Evolutionary conservation across 2,888 invertebrate genomes (phyloP), one percentile per base, ranked within the genome.

Genomic region (Lysandra coridon): DNA sequence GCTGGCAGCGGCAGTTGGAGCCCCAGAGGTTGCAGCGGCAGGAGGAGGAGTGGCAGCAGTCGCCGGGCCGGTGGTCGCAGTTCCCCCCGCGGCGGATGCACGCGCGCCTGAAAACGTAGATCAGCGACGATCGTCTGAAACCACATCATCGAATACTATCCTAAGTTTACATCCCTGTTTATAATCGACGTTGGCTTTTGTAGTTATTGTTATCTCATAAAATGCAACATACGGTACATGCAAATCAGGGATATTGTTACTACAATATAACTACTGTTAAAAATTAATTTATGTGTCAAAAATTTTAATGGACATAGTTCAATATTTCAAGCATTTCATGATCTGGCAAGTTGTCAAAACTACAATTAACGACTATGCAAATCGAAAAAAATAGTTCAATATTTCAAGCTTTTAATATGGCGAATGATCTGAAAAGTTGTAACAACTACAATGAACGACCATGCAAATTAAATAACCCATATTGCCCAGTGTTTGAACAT

Each of bases 11-110:
- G 91, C 98, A 98, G 95, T 98, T 98, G 88, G 97, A 96, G 81
- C 98, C 98, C 98, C 98, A 98, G 78, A 98, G 95, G 92, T 98
- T 98, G 95, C 98, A 98, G 82, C 98, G 96, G 92, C 98, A 98
- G 83, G 97, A 97, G 83, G 97, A 97, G 85, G 97, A 97, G 94
- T 96, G 96, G 95, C 98, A 98, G 95, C 98, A 98, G 91, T 97
- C 97, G 82, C 97, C 96, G 14, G 97, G 97, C 81, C 97, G 96
- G 89, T 97, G 97, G 91, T 98, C 98, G 92, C 98, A 98, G 93
- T 97, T 97, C 83, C 97, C 97, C 6, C 97, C 97, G 83, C 98
- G 96, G 85, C 96, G 95, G 85, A 98, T 95, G 95, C 98, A 98
- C 87, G 97, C 96, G 84, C 97, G 96, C 95, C 97, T 97, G 96